Evolutionary conservation across 1,140 invertebrate species (phyloP).

Genomic region (Ladona fulva): DNA sequence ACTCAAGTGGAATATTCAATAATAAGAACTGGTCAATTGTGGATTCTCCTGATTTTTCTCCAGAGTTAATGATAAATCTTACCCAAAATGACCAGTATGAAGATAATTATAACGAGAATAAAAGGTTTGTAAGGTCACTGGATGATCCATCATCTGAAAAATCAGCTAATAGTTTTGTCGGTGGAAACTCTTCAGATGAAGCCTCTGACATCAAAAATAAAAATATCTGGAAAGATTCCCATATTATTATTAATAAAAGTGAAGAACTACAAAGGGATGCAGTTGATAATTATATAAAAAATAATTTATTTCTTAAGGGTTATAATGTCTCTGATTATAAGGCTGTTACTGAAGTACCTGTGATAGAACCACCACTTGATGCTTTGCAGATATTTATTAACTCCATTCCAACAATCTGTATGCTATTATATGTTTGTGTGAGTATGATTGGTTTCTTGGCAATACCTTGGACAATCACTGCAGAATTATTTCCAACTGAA

Average conservation of each 20-base stretch:
- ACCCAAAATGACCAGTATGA: background rate
- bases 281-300: no score
- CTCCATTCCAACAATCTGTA: slow-evolving; percentile 48
- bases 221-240: no score
- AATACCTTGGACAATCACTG: slow-evolving; percentile 64
- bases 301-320: no score
- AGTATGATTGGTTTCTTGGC: slow-evolving; percentile 65
- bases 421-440: slow-evolving; percentile 55
- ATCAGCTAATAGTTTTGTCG: background rate
- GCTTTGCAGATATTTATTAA: background rate
- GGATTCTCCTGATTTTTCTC: background rate
- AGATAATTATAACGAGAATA: background rate
- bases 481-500: slow-evolving; percentile 59
- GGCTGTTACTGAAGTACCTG: no score
- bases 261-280: no score
- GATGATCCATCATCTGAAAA: background rate
- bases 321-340: no score
- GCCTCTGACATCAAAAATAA: background rate
- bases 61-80: background rate
- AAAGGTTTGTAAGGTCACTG: background rate
- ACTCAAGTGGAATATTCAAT: background rate
- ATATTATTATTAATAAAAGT: no score
- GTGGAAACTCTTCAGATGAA: background rate
- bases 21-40: background rate
- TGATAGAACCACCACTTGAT: no score